A percentile compares a stretch with the other conserved stretches of the same genome.
phyloP scores from a whole-genome alignment of 1,140 invertebrate species.

The Caenorhabditis latens region DNA sequence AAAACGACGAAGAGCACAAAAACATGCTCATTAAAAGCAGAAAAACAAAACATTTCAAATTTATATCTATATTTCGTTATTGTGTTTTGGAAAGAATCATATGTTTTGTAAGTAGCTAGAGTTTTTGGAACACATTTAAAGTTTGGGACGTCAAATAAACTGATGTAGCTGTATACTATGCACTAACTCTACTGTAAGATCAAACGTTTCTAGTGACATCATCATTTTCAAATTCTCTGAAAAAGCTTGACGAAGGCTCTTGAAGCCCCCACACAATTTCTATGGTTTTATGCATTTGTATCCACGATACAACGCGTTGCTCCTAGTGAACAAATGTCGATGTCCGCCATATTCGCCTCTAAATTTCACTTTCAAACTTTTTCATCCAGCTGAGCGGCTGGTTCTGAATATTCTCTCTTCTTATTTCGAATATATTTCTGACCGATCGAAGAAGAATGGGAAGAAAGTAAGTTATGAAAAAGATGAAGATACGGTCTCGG shows the following conservation, averaged over 20 bases:
- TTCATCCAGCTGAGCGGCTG: neutral
- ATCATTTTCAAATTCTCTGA: no score
- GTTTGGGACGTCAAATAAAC: no score
- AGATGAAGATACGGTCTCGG: no score
- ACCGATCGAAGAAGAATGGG: no score
- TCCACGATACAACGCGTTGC: constrained; percentile 25
- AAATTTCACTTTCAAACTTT: constrained; percentile 4
- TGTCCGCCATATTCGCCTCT: neutral
- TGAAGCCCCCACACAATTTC: neutral
- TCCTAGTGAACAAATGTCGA: neutral
- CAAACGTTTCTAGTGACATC: no score
- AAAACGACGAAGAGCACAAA: neutral
- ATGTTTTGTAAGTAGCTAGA: neutral
- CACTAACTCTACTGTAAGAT: no score
- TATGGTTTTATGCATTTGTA: neutral
- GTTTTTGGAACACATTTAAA: no score
- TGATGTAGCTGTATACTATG: no score
- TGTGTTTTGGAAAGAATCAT: neutral
- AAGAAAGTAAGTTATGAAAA: no score
- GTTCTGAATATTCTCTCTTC: no score
- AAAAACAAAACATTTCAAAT: constrained; percentile 3
- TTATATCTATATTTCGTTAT: neutral
- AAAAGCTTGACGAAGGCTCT: no score
- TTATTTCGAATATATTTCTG: no score
- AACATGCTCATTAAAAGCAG: constrained; percentile 18